Percentiles rank a stretch among this genome's conserved stretches.
phyloP scores from a whole-genome alignment of 2,113 vertebrate species.

The Onychostruthus taczanowskii region DNA sequence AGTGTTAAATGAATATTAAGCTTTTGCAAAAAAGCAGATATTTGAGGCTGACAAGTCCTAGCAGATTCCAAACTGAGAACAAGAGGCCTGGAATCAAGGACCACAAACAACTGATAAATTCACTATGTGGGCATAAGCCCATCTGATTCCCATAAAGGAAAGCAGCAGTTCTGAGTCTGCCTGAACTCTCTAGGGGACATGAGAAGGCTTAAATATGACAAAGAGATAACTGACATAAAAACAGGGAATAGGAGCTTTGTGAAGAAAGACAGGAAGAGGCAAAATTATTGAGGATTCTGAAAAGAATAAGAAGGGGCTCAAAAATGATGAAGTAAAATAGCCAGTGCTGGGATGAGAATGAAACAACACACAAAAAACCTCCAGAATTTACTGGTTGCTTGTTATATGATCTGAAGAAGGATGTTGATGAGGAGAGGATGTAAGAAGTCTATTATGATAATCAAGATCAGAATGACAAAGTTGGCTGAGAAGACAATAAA shows the following conservation, averaged over 20 bases:
- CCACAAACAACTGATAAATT: not conserved
- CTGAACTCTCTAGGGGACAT: not conserved
- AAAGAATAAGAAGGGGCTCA: not conserved
- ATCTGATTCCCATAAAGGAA: not conserved
- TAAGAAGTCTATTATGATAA: not conserved
- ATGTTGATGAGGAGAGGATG: not conserved
- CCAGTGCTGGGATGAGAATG: not conserved
- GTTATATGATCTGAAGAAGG: not conserved
- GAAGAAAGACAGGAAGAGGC: not conserved
- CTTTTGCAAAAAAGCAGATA: not conserved
- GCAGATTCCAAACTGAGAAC: not conserved
- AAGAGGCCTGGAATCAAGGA: not conserved
- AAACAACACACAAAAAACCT: not conserved
- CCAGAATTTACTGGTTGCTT: not conserved
- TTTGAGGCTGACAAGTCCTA: not conserved
- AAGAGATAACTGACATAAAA: not conserved
- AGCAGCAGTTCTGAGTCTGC: not conserved
- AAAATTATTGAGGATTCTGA: not conserved
- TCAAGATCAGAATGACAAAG: not conserved
- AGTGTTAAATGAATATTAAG: not conserved
- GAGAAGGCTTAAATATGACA: not conserved
- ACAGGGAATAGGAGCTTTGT: not conserved
- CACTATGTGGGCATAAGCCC: not conserved
- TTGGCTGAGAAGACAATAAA: not conserved
- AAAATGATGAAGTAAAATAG: not conserved